A percentile compares a stretch with the other conserved stretches of the same genome.
Evolutionary conservation across 2,797 vertebrate genomes (phyloP).

Genomic region (Pelodytes ibericus): DNA sequence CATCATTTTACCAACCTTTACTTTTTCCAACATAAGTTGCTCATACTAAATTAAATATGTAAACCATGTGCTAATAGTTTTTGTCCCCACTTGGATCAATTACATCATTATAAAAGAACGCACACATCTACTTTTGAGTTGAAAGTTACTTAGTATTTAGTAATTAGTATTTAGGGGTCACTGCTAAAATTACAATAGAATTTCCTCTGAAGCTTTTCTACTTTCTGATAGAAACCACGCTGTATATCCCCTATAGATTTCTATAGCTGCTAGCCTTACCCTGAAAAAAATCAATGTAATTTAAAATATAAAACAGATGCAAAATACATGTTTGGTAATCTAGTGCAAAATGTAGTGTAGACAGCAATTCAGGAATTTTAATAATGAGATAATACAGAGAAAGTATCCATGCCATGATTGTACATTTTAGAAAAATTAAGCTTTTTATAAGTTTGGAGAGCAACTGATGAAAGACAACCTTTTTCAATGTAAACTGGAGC

Average conservation of each 20-base stretch:
- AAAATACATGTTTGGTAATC: not conserved
- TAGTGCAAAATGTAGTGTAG: not conserved
- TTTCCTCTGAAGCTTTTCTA: not conserved
- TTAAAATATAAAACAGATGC: conserved; percentile 8
- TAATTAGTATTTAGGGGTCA: conserved; percentile 2
- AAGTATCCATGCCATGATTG: not conserved
- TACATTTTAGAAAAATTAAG: not conserved
- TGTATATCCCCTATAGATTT: not conserved
- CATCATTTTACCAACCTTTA: too few species aligned
- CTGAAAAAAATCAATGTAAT: not conserved
- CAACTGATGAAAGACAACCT: not conserved
- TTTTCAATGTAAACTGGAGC: not conserved
- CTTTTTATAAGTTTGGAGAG: not conserved
- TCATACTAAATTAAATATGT: not conserved
- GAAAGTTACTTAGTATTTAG: conserved; percentile 1
- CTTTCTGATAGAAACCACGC: not conserved
- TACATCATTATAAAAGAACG: not conserved
- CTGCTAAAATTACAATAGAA: not conserved
- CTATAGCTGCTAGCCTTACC: not conserved
- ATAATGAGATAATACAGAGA: not conserved
- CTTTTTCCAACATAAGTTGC: not conserved
- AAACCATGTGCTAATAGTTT: conserved; percentile 4
- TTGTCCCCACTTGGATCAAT: not conserved
- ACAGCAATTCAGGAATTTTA: not conserved
- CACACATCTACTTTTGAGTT: not conserved